phyloP scores from a whole-genome alignment of 2,888 invertebrate genomes.

The Drosophila ustulata region DNA sequence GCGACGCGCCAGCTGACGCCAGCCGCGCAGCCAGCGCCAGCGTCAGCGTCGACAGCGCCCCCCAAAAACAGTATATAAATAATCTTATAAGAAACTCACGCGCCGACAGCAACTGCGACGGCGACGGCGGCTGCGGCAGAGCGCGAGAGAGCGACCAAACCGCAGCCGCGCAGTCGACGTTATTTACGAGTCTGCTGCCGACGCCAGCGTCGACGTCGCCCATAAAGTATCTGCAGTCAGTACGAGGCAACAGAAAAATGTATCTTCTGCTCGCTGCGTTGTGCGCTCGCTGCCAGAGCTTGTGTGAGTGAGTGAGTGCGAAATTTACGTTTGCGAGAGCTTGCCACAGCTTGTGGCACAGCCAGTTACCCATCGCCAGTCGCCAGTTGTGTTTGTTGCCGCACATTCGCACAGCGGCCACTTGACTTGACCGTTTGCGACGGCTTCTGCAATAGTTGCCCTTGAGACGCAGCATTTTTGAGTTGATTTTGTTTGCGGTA shows the following conservation, averaged over 20 bases:
- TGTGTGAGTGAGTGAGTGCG: slow-evolving; percentile 57
- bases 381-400: slow-evolving; percentile 54
- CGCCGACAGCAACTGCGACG: slow-evolving; percentile 51
- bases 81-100: slow-evolving; percentile 82
- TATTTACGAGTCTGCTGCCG: slow-evolving; percentile 38
- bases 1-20: slow-evolving; percentile 63
- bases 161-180: slow-evolving; percentile 44
- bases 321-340: slow-evolving; percentile 58
- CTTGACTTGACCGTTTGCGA: slow-evolving; percentile 42
- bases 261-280: slow-evolving; percentile 56
- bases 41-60: slow-evolving; percentile 27
- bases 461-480: not conserved
- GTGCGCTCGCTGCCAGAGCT: slow-evolving; percentile 35
- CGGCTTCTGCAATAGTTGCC: slow-evolving; percentile 8
- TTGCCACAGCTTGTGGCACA: slow-evolving; percentile 54
- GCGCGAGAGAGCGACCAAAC: slow-evolving; percentile 51
- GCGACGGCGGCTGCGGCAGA: slow-evolving; percentile 31
- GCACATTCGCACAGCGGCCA: slow-evolving; percentile 46
- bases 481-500: slow-evolving; percentile 30
- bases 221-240: slow-evolving; percentile 73
- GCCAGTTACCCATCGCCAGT: slow-evolving; percentile 57
- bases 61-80: slow-evolving; percentile 77
- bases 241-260: slow-evolving; percentile 40
- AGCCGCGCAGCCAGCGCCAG: slow-evolving; percentile 51
- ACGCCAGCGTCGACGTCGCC: slow-evolving; percentile 31